phyloP scores from a whole-genome alignment of 2,113 vertebrate species.

The Verasper variegatus region DNA sequence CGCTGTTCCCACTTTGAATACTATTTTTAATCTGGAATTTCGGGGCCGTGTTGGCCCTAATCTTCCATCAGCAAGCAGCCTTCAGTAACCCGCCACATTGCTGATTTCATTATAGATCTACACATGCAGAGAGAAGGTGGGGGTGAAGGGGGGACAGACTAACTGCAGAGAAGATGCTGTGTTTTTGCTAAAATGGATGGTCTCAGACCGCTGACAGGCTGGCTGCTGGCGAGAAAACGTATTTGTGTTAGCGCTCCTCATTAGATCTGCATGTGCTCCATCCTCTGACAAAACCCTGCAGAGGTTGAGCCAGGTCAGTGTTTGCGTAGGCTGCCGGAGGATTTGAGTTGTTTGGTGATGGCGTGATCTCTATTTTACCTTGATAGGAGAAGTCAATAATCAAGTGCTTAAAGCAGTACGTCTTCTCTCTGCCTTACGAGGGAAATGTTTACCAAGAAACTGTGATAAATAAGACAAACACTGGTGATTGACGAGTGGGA shows the following conservation, averaged over 20 bases:
- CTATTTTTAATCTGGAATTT: conserved; percentile 64
- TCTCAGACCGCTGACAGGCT: conserved; percentile 56
- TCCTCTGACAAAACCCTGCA: conserved; percentile 29
- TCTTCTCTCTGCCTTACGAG: conserved; percentile 6
- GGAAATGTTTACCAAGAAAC: conserved; percentile 43
- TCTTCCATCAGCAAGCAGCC: conserved; percentile 65
- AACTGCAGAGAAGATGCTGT: conserved; percentile 32
- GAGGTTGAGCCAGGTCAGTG: conserved; percentile 47
- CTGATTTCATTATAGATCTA: conserved; percentile 80
- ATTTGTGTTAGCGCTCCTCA: conserved; percentile 62
- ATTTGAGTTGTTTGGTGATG: conserved; percentile 48
- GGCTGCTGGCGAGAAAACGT: conserved; percentile 58
- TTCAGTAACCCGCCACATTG: conserved; percentile 55
- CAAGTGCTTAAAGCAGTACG: conserved; percentile 32
- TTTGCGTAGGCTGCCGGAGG: conserved; percentile 49
- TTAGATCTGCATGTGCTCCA: conserved; percentile 53
- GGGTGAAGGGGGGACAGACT: conserved; percentile 17
- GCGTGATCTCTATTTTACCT: conserved; percentile 57
- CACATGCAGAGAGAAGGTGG: conserved; percentile 32
- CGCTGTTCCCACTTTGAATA: conserved; percentile 43
- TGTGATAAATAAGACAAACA: conserved; percentile 53
- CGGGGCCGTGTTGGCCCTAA: conserved; percentile 37
- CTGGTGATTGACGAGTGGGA: conserved; percentile 43
- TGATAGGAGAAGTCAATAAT: conserved; percentile 62
- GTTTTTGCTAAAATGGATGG: conserved; percentile 57